Percentiles rank a stretch among this genome's conserved stretches.
These are phyloP conservation scores for Periophthalmodon schlosseri DNA, from an alignment of 2,113 vertebrate species.

Conservation along the genomic window DNA sequence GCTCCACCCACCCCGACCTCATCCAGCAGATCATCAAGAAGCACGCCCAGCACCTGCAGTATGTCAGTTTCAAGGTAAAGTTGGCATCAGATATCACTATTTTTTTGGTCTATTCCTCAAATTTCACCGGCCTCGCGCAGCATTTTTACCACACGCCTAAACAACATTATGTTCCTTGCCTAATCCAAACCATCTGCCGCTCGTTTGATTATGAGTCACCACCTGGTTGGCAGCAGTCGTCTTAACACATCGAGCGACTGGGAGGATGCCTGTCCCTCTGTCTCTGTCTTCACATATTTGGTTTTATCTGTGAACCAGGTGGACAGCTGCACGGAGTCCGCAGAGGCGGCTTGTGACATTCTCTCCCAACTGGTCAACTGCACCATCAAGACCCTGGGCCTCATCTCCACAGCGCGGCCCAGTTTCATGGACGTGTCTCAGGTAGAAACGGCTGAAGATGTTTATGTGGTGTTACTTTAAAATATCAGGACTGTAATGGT, in stretches of 20 bases:
- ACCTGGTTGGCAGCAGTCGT: not conserved
- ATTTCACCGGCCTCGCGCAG: constrained; percentile 1
- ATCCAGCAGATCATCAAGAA: constrained; percentile 93
- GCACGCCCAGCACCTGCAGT: constrained; percentile 86
- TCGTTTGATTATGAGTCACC: constrained; percentile 26
- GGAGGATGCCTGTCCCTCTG: constrained; percentile 25
- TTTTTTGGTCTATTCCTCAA: constrained; percentile 9
- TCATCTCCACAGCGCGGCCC: constrained; percentile 89
- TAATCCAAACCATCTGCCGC: constrained; percentile 49
- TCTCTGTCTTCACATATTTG: constrained; percentile 17
- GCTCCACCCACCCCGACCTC: constrained; percentile 89
- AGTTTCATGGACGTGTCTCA: constrained; percentile 91
- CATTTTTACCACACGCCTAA: constrained; percentile 36
- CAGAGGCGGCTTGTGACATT: constrained; percentile 89
- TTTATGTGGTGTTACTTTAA: not conserved
- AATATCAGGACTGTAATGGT: not conserved
- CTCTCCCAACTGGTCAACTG: constrained; percentile 92
- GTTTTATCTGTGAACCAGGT: constrained; percentile 74
- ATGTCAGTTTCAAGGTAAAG: constrained; percentile 89
- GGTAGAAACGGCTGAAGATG: constrained; percentile 64
- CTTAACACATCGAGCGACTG: constrained; percentile 22
- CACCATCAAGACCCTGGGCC: constrained; percentile 86
- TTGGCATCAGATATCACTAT: constrained; percentile 9
- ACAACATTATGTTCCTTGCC: constrained; percentile 24
- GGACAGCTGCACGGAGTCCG: constrained; percentile 88